A percentile compares a stretch with the other conserved stretches of the same genome.
Evolutionary conservation across 1,140 invertebrate genomes (phyloP).

Genomic region (Apis florea): DNA sequence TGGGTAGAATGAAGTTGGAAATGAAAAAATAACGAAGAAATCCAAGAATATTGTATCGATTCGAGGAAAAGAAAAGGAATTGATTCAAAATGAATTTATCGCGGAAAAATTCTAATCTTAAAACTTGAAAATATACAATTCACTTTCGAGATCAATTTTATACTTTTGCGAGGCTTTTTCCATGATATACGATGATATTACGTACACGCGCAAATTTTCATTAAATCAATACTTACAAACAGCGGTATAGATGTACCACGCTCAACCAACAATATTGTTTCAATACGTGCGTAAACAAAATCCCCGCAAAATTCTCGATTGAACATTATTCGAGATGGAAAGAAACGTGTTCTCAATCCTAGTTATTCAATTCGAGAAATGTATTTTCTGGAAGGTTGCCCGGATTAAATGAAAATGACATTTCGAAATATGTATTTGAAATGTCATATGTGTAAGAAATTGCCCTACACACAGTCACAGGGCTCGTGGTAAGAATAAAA

Average conservation of each 20-base stretch:
- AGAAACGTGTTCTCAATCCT: too few species aligned
- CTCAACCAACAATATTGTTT: too few species aligned
- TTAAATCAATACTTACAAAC: background rate
- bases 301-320: background rate
- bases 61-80: too few species aligned
- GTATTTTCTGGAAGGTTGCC: constrained; percentile 38
- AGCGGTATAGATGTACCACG: background rate
- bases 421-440: constrained; percentile 7
- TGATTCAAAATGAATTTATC: too few species aligned
- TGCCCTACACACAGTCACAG: too few species aligned
- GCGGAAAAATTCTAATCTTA: too few species aligned
- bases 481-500: background rate
- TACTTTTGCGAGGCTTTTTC: too few species aligned
- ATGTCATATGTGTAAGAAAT: background rate
- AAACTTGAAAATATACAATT: too few species aligned
- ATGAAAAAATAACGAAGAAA: background rate
- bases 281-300: background rate
- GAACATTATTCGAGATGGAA: background rate
- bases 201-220: too few species aligned
- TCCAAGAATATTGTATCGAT: too few species aligned
- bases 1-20: background rate
- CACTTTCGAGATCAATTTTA: too few species aligned
- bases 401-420: constrained; percentile 43
- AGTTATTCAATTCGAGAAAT: constrained; percentile 23
- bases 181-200: too few species aligned